Base-by-base conservation (phyloP, 2,797 vertebrate genomes). In the Adrianichthys oophorus region DNA sequence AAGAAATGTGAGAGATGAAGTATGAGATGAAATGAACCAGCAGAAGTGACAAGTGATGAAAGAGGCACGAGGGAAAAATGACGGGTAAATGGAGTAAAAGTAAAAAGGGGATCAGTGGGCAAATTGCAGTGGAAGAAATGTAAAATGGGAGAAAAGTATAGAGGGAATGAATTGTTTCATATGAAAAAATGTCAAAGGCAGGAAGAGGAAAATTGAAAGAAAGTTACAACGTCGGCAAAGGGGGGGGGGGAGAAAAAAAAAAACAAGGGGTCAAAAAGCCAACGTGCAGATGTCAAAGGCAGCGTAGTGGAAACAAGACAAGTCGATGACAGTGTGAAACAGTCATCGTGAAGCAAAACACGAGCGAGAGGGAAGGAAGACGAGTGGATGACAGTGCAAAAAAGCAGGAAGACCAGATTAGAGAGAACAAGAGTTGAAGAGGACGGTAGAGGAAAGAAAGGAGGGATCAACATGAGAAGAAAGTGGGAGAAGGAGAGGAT, bases 371-470 rank as follows among this genome's bases (percentile, higher is more conserved):
- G 82, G 78, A 72, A 83, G 83, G 82, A 80, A 82, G 72, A 74
- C 18, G 62, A 75, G 73, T 19, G 61, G 70, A 86, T 87, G 84
- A 85, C 73, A 0, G 62, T 70, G 85, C 85, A 85, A 44, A 83
- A 83, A 29, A 52, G 52, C 59, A 70, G 68, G 76, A 80, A 65
- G 57, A 59, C 60, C 62, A 58, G 64, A 64, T 70, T 19, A 54
- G 42, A 63, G 56, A n/a, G 50, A 18, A 24, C 15, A 73, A 15
- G 52, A 48, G 51, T 56, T 47, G 51, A 74, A 43, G 74, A 18
- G 47, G 54, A 68, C 12, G 32, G 53, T 0, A 26, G 47, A 19
- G n/a, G 32, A 76, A 40, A 60, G 32, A 53, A 4, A 56, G 51
- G 24, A 18, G 73, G 13, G 60, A 59, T 55, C 65, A 61, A 61